These are phyloP conservation scores for Hypsibius dujardini DNA, from an alignment of 1,140 invertebrate genomes.

Conservation along the genomic window DNA sequence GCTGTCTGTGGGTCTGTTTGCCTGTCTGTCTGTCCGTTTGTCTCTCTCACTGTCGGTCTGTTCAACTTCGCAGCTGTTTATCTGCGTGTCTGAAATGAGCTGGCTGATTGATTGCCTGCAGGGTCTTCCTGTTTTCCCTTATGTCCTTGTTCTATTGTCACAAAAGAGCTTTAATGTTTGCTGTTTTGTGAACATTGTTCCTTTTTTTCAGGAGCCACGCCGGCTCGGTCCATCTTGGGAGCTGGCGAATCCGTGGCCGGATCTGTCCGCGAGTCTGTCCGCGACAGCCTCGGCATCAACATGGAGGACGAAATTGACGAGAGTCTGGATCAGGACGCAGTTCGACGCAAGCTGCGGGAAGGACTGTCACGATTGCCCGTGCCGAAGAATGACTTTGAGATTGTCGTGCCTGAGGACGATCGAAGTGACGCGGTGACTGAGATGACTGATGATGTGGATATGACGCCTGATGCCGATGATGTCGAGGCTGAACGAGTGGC, in stretches of 20 bases:
- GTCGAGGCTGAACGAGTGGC: conserved; percentile 34
- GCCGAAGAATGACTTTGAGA: conserved; percentile 94
- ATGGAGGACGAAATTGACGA: conserved; percentile 49
- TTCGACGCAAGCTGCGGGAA: conserved; percentile 36
- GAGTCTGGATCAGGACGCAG: conserved; percentile 18
- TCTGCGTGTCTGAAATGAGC: too few relatives aligned
- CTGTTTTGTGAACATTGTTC: too few relatives aligned
- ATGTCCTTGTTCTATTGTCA: too few relatives aligned
- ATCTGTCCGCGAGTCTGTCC: conserved; percentile 42
- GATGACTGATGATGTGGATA: conserved; percentile 31
- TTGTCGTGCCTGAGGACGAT: conserved; percentile 79
- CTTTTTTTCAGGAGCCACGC: conserved; percentile 26
- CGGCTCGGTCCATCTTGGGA: conserved; percentile 18
- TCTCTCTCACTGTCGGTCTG: too few relatives aligned
- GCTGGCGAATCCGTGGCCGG: conserved; percentile 22
- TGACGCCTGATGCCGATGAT: conserved; percentile 31
- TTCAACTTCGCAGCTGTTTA: too few relatives aligned
- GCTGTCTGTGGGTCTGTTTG: too few relatives aligned
- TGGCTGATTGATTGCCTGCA: too few relatives aligned
- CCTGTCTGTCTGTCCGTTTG: too few relatives aligned
- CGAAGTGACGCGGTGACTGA: conserved; percentile 34
- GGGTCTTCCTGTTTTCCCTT: too few relatives aligned
- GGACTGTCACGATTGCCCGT: conserved; percentile 60
- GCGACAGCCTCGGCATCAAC: conserved; percentile 90
- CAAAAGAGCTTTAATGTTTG: too few relatives aligned